phyloP scores from a whole-genome alignment of 2,113 vertebrate genomes.

The Albula glossodonta region DNA sequence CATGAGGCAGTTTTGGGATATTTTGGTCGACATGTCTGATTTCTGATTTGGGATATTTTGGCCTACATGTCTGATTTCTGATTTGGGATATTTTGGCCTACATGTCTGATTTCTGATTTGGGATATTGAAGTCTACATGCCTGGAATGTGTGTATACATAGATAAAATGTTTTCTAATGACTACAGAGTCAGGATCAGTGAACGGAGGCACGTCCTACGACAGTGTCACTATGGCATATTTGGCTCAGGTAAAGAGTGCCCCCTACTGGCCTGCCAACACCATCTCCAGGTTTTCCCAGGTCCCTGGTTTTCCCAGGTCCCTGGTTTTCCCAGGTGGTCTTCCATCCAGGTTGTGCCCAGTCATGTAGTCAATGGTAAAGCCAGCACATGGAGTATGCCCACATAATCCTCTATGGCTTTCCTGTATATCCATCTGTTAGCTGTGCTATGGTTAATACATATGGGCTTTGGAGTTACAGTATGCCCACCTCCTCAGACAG shows the following conservation, averaged over 20 bases:
- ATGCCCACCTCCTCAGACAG: no score
- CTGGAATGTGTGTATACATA: background rate
- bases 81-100: background rate
- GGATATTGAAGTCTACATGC: background rate
- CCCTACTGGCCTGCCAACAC: background rate
- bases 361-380: no score
- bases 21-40: background rate
- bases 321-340: background rate
- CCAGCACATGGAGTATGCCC: no score
- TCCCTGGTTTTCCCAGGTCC: no score
- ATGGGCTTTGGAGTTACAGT: no score
- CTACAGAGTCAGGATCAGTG: background rate
- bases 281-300: no score
- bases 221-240: background rate
- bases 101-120: no score
- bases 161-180: background rate
- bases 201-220: background rate
- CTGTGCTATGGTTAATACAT: no score
- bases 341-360: background rate
- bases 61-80: no score
- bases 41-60: background rate
- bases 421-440: no score
- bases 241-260: background rate
- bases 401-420: no score
- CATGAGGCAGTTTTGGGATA: background rate